These are phyloP conservation scores for Drosophila serrata DNA, from an alignment of 1,140 invertebrate species.

Conservation along the genomic window DNA sequence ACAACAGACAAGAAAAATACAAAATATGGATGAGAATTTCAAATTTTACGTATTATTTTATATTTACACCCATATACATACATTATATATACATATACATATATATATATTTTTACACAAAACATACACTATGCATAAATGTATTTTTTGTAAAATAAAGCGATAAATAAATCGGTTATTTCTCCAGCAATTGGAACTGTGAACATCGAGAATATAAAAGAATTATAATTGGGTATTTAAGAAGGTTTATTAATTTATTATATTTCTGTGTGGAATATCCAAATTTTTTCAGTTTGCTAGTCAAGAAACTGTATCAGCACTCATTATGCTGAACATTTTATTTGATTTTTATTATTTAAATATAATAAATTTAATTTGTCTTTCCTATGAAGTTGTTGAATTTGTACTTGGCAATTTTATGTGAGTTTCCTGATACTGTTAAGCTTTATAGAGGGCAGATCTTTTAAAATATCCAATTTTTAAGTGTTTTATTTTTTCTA, in stretches of 20 bases:
- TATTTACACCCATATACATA: conserved; percentile 70
- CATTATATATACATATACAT: conserved; percentile 71
- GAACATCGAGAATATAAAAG: background rate
- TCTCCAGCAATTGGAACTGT: conserved; percentile 7
- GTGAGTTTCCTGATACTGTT: background rate
- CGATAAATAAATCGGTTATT: conserved; percentile 22
- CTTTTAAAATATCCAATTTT: background rate
- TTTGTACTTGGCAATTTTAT: background rate
- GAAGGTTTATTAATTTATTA: background rate
- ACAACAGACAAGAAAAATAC: conserved; percentile 28
- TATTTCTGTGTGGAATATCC: too few species aligned
- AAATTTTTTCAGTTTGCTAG: too few species aligned
- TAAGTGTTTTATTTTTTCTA: too few species aligned
- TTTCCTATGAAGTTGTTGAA: background rate
- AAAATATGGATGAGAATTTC: conserved; percentile 45
- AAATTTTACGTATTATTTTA: conserved; percentile 76
- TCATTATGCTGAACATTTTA: background rate
- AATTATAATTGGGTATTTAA: background rate
- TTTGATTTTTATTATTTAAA: background rate
- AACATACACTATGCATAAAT: conserved; percentile 69
- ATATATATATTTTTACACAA: conserved; percentile 75
- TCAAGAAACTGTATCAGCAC: background rate
- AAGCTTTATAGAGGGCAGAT: background rate
- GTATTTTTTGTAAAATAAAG: conserved; percentile 79
- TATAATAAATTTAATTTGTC: background rate